These are phyloP conservation scores for Neocrepidodera transversa DNA, from an alignment of 2,888 invertebrate species.

Conservation along the genomic window DNA sequence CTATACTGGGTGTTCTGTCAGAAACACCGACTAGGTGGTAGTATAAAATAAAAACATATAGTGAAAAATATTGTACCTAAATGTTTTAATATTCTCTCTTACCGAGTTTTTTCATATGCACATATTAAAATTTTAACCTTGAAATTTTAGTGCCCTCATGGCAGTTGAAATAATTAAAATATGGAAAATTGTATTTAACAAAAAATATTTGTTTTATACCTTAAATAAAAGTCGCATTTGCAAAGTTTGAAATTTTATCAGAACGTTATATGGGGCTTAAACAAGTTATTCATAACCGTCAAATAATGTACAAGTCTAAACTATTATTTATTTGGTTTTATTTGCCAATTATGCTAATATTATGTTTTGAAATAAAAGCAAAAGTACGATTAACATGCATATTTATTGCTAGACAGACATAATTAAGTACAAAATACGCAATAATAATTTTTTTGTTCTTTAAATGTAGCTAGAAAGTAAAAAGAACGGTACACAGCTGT, in stretches of 20 bases:
- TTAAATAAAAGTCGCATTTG: background rate
- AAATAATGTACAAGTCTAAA: no score
- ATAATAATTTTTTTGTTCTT: no score
- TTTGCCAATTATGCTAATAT: no score
- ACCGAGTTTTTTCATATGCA: background rate
- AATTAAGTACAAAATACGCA: no score
- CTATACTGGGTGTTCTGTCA: background rate
- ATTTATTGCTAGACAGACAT: no score
- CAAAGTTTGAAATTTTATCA: background rate
- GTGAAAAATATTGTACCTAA: background rate
- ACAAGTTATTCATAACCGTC: no score
- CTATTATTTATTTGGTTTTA: no score
- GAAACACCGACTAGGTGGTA: background rate
- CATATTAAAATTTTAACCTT: background rate
- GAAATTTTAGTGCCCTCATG: background rate
- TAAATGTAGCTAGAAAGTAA: no score
- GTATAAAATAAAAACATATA: background rate
- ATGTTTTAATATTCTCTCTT: background rate
- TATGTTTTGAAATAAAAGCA: no score
- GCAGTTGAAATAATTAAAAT: background rate
- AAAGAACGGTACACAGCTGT: no score
- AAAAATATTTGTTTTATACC: background rate
- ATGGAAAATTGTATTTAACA: background rate
- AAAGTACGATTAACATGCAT: no score
- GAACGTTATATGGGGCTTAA: no score